Evolutionary conservation across 2,113 vertebrate species (phyloP).

Genomic region (Dendropsophus ebraccatus): DNA sequence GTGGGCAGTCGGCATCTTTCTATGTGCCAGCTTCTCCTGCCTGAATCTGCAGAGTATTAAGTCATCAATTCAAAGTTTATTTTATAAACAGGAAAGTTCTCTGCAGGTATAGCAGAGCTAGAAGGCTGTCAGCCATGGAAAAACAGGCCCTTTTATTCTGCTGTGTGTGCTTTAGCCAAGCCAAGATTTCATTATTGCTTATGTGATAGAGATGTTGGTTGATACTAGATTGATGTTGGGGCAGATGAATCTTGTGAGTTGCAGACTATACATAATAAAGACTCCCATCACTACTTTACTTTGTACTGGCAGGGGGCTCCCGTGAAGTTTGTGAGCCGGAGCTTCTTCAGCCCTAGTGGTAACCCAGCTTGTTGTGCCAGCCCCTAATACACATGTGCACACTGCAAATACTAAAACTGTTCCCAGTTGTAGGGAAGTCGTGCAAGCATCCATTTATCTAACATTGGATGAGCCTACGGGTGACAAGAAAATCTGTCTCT

Average conservation of each 20-base stretch:
- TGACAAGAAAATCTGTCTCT: no score
- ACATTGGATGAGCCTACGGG: no score
- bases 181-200: background rate
- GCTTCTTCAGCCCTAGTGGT: background rate
- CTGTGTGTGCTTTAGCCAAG: background rate
- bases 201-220: background rate
- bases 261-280: no score
- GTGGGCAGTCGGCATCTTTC: background rate
- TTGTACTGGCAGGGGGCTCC: background rate
- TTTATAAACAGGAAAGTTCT: slow-evolving; percentile 17
- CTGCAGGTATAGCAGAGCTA: slow-evolving; percentile 24
- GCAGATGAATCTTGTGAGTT: no score
- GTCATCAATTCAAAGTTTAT: slow-evolving; percentile 24
- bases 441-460: no score
- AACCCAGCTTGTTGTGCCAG: background rate
- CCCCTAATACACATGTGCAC: background rate
- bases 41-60: slow-evolving; percentile 24
- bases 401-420: background rate
- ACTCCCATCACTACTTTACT: background rate
- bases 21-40: background rate
- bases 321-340: background rate
- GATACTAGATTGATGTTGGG: background rate
- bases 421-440: no score
- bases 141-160: background rate
- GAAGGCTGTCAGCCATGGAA: background rate